Base-by-base conservation (phyloP, 1,140 invertebrate genomes). In the Lepidurus packardi region DNA sequence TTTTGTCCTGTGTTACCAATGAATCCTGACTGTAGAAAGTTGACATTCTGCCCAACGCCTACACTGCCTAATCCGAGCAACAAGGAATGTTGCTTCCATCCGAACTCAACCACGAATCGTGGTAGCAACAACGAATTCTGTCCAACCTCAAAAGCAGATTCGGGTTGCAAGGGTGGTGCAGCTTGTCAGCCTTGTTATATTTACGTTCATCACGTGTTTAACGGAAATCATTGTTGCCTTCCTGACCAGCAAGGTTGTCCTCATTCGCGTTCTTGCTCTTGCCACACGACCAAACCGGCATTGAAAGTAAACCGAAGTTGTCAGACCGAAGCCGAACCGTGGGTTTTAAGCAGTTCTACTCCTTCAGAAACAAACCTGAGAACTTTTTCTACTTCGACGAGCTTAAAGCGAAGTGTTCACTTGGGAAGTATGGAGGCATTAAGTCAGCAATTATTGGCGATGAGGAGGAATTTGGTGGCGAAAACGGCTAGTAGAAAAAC, bases 381-480 rank as follows among this genome's bases (percentile, higher is more conserved):
- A 13, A 16, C 16, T 65, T 65, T n/a, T 65, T 65, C 53, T 65
- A 21, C 16, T 65, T 65, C 21, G 8, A n/a, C 53, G 13, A 65
- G 53, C 7, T 65, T n/a, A 9, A 65, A 65, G 21, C 53, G 16
- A n/a, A 65, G 53, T 65, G 53, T 65, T 65, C 53, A 65, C 13
- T 65, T 65, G 21, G 53, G 53, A 0, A 21, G 53, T 16, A n/a
- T 65, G 53, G 53, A 65, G 21, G 53, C 53, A n/a, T 65, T 65
- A 65, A 65, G 53, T 65, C 53, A 65, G 13, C 53, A 65, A 65
- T 65, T 65, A 16, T 16, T 65, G 53, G 53, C 53, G 16, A 65
- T 65, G 53, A 65, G 53, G 21, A 65, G 53, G 53, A 13, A 65
- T 21, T 65, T 65, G 53, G 53, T 65, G 53, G 53, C 53, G 53